Conservation (phyloP, 2,888 invertebrate species). For the Zelleria hepariella region DNA sequence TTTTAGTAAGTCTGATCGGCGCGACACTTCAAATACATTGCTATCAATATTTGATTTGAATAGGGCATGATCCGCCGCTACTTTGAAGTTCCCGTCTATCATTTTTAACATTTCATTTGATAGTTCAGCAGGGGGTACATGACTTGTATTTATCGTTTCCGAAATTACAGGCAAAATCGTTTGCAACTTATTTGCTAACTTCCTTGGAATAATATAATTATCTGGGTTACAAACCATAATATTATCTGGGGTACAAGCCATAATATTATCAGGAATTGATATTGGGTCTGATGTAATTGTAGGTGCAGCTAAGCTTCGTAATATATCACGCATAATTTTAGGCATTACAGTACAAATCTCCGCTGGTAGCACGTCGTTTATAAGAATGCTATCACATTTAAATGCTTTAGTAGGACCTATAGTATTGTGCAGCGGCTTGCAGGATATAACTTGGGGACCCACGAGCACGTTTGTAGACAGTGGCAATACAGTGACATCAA, state of each 20-base stretch:
- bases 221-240: too few relatives aligned
- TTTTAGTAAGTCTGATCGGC: background rate
- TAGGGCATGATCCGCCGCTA: background rate
- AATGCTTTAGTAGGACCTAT: conserved; percentile 14
- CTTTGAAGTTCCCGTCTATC: background rate
- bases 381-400: conserved; percentile 44
- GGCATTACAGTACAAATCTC: conserved; percentile 54
- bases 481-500: conserved; percentile 37
- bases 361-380: conserved; percentile 50
- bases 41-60: background rate
- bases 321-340: conserved; percentile 19
- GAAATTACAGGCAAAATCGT: background rate
- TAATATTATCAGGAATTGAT: too few relatives aligned
- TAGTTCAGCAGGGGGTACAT: background rate
- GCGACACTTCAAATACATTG: background rate
- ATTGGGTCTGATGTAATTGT: background rate
- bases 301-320: background rate
- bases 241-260: too few relatives aligned
- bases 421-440: background rate
- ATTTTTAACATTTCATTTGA: background rate
- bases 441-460: background rate
- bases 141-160: background rate
- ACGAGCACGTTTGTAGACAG: background rate
- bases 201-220: too few relatives aligned
- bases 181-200: background rate